A percentile compares a stretch with the other conserved stretches of the same genome.
Evolutionary conservation across 2,888 invertebrate genomes (phyloP).

Genomic region (Smittia aterrima): DNA sequence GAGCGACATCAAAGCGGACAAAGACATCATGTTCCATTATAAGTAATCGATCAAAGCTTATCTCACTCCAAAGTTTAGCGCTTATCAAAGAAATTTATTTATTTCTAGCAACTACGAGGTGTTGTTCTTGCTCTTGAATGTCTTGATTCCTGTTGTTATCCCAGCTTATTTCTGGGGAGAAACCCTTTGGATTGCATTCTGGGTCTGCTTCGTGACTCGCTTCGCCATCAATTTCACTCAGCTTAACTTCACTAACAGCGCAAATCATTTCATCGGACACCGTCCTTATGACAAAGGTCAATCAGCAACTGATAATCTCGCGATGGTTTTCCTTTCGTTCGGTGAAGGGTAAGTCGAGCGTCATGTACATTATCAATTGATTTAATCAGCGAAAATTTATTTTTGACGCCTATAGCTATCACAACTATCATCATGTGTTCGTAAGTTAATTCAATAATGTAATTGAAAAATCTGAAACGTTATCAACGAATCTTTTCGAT

Average conservation of each 20-base stretch:
- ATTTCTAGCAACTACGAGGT: slow-evolving; percentile 65
- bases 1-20: slow-evolving; percentile 69
- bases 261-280: slow-evolving; percentile 91
- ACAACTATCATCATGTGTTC: slow-evolving; percentile 63
- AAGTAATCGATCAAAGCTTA: slow-evolving; percentile 52
- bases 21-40: slow-evolving; percentile 74
- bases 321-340: slow-evolving; percentile 11
- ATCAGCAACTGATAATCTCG: slow-evolving; percentile 51
- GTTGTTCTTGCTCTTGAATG: slow-evolving; percentile 66
- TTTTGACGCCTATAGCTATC: slow-evolving; percentile 55
- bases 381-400: slow-evolving; percentile 11
- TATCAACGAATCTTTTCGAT: slow-evolving; percentile 56
- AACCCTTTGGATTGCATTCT: slow-evolving; percentile 72
- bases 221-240: slow-evolving; percentile 84
- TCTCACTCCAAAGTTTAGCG: neutral
- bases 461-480: slow-evolving; percentile 76
- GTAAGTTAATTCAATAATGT: slow-evolving; percentile 66
- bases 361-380: neutral
- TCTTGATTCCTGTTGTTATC: slow-evolving; percentile 68
- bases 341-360: slow-evolving; percentile 18
- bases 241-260: slow-evolving; percentile 93
- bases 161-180: slow-evolving; percentile 87
- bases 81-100: slow-evolving; percentile 43
- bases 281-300: slow-evolving; percentile 79
- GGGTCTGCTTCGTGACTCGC: slow-evolving; percentile 77